Evolutionary conservation across 2,113 vertebrate genomes (phyloP), one percentile per base, ranked within the genome.

Genomic region (Entelurus aequoreus): DNA sequence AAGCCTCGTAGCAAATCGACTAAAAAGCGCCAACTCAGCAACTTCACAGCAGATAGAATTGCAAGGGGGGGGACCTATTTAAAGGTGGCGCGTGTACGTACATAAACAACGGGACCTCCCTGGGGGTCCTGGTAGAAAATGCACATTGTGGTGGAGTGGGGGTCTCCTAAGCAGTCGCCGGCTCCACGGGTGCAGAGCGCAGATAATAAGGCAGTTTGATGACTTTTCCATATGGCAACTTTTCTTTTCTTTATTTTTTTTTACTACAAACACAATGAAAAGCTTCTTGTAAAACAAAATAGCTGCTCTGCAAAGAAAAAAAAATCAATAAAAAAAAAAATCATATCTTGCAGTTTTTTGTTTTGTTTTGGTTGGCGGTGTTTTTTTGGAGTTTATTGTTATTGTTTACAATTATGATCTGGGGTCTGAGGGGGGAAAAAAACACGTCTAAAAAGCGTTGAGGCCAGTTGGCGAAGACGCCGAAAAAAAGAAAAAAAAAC

Each of bases 381-480:
- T 5, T 50, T 38, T 61, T 79, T 71, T 28, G 28, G 71, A 79
- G 63, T 74, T 76, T 75, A 69, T 82, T 83, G 68, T 77, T 61
- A 74, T 80, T 87, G 84, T 82, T 87, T 81, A 94, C 92, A 94
- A 91, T 92, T 94, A 92, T 94, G 93, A 66, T 85, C 67, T 78
- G 42, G 90, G 92, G 94, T 91, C 91, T 92, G 88, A 89, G 91
- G 92, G 92, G n/a, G 28, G 91, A 92, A 92, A 94, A 94, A 90
- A 91, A 92, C 86, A 93, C 92, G 90, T 92, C 93, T 92, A 93
- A 88, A 93, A 94, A 92, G 91, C 92, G 75, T 90, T 92, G 92
- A 92, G 93, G 92, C 92, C 88, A 92, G 85, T 83, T 85, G 93
- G 91, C 92, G 92, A 79, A 84, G 89, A 92, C 90, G 92, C 91